Evolutionary conservation across 2,113 vertebrate genomes (phyloP), one percentile per base, ranked within the genome.

Genomic region (Melanostigma gelatinosum): DNA sequence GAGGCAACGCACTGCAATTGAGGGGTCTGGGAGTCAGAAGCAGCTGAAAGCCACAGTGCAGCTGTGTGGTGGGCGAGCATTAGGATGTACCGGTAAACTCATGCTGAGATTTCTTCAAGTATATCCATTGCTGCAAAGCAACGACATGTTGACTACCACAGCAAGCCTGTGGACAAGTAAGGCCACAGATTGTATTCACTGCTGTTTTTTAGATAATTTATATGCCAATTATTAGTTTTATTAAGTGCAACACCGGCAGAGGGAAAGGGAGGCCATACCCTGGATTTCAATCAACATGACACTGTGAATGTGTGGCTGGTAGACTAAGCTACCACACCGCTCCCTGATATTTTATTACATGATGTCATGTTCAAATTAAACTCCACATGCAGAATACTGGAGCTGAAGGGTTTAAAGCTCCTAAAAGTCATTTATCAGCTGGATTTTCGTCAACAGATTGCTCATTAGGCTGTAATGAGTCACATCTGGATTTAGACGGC

Each of bases 401-500:
- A 88, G 81, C 67, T 22, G 75, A 86, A 72, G 66, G 86, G 74
- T 83, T 87, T 84, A 91, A 75, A 84, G 86, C 77, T 27, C 73
- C 82, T 90, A 89, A 89, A 82, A 90, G 88, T 89, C 89, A 87
- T 89, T 90, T 89, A 91, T 93, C 85, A 75, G 64, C 65, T 85
- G 89, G 91, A 93, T 94, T 93, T 90, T 92, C 72, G 68, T 86
- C 83, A 93, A 75, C 87, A 90, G 84, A 24, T 85, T 90, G 90
- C 87, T 90, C 88, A 91, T 91, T 93, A n/a, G n/a, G n/a, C n/a
- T n/a, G n/a, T n/a, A n/a, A n/a, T n/a, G n/a, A 79, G 69, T 88
- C 87, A 90, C 89, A 90, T 92, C 87, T 93, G 91, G 85, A 91
- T 91, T 91, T 92, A 88, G 79, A 10, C 79, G 80, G 75, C 80